Percentiles rank a stretch among this genome's conserved stretches.
phyloP scores from a whole-genome alignment of 2,113 vertebrate genomes.

The Hyperopisus bebe region DNA sequence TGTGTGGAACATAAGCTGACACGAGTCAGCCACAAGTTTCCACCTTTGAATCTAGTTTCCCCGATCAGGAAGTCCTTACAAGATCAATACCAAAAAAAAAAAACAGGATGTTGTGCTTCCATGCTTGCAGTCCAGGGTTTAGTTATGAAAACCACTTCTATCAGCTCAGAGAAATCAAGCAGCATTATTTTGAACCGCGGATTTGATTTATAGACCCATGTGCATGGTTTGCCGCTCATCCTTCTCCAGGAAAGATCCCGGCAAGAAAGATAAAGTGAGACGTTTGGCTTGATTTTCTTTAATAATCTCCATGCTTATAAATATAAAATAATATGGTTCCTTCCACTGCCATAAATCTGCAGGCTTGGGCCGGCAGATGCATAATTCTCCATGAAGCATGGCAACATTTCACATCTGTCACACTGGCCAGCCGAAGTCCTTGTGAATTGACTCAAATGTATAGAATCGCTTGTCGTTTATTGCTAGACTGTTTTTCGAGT shows the following conservation, averaged over 20 bases:
- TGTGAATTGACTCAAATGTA: conserved; percentile 6
- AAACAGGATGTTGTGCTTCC: background rate
- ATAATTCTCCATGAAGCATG: background rate
- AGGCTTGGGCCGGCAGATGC: background rate
- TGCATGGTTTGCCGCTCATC: background rate
- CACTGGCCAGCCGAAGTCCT: background rate
- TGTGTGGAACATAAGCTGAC: too few relatives aligned
- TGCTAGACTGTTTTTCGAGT: conserved; percentile 15
- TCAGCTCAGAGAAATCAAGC: background rate
- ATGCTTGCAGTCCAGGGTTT: background rate
- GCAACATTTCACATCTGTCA: background rate
- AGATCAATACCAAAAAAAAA: background rate
- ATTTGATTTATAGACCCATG: conserved; percentile 8
- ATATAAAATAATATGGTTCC: background rate
- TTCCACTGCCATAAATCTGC: background rate
- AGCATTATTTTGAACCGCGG: too few relatives aligned
- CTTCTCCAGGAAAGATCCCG: background rate
- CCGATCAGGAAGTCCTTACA: background rate
- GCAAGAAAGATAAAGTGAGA: conserved; percentile 12
- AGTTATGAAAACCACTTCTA: background rate
- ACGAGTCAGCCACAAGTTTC: too few relatives aligned
- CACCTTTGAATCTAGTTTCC: too few relatives aligned
- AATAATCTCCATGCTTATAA: background rate
- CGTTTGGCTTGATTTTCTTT: background rate
- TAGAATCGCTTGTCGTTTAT: conserved; percentile 18